Percentiles rank a stretch among this genome's conserved stretches.
Evolutionary conservation across 2,888 invertebrate species (phyloP).

Genomic region (Andrena trimmerana): DNA sequence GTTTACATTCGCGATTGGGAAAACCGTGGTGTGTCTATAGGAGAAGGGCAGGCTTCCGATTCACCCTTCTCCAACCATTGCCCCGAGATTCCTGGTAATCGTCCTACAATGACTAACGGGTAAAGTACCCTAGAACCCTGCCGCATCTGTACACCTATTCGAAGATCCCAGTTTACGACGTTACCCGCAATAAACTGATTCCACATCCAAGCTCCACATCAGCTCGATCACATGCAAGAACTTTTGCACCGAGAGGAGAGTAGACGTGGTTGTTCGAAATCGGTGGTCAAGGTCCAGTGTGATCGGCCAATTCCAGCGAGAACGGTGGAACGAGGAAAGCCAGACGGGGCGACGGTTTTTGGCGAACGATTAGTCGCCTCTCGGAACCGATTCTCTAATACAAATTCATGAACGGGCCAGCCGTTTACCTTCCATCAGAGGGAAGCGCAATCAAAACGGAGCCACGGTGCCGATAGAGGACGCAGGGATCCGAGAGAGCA

Average conservation of each 20-base stretch:
- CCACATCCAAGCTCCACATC: background rate
- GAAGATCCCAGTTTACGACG: slow-evolving; percentile 10
- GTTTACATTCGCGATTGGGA: background rate
- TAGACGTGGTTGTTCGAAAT: background rate
- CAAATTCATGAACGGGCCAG: slow-evolving; percentile 83
- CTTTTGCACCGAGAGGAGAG: background rate
- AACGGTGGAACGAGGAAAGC: background rate
- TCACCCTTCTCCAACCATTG: background rate
- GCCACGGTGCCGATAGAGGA: slow-evolving; percentile 66
- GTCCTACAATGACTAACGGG: background rate
- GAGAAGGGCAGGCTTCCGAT: background rate
- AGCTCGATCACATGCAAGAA: too few relatives aligned
- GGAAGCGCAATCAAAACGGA: slow-evolving; percentile 81
- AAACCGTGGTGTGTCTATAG: background rate
- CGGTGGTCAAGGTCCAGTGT: slow-evolving; percentile 7
- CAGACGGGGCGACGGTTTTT: slow-evolving; percentile 47
- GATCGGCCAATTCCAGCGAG: background rate
- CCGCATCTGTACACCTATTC: slow-evolving; percentile 1
- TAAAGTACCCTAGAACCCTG: background rate
- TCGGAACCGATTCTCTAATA: slow-evolving; percentile 81
- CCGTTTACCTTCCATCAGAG: slow-evolving; percentile 83
- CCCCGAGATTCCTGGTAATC: slow-evolving; percentile 38
- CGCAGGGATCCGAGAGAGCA: slow-evolving; percentile 66
- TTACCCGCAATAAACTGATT: background rate
- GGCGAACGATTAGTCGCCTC: slow-evolving; percentile 58